Evolutionary conservation across 2,113 vertebrate species (phyloP).

Genomic region (Coryphaenoides rupestris): DNA sequence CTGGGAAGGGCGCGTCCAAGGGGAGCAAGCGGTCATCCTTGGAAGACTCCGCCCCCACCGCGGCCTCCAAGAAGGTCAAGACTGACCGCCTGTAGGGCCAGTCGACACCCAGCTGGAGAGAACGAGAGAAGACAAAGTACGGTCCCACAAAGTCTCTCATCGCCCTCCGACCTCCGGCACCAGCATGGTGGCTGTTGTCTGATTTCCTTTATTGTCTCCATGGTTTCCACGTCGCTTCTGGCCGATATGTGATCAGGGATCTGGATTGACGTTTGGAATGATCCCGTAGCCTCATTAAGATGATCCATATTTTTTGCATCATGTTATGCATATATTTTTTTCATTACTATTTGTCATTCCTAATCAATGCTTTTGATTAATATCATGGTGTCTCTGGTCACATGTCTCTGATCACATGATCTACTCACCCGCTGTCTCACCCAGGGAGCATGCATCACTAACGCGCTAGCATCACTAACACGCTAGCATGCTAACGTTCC

Average conservation of each 20-base stretch:
- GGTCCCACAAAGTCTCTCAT: conserved; percentile 50
- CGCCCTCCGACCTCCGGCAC: not conserved
- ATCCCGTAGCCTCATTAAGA: not conserved
- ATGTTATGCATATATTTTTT: conserved; percentile 10
- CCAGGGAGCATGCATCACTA: conserved; percentile 30
- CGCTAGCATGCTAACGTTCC: too few species aligned
- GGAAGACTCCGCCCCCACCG: conserved; percentile 43
- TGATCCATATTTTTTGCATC: not conserved
- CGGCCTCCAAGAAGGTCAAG: conserved; percentile 74
- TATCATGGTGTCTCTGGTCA: conserved; percentile 3
- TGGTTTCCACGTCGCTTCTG: conserved; percentile 2
- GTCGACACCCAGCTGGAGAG: conserved; percentile 19
- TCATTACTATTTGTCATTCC: not conserved
- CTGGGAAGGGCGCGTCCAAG: conserved; percentile 56
- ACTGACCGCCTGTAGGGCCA: conserved; percentile 42
- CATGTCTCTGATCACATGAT: not conserved
- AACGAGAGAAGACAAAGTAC: conserved; percentile 63
- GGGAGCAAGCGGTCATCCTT: conserved; percentile 52
- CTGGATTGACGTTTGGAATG: too few species aligned
- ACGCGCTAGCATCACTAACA: conserved; percentile 25
- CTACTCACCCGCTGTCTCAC: not conserved
- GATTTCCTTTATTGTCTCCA: not conserved
- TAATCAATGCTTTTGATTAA: conserved; percentile 14
- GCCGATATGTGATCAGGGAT: not conserved
- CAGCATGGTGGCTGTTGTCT: too few species aligned